Evolutionary conservation across 2,888 invertebrate genomes (phyloP).

Genomic region (Cosmia pyralina): DNA sequence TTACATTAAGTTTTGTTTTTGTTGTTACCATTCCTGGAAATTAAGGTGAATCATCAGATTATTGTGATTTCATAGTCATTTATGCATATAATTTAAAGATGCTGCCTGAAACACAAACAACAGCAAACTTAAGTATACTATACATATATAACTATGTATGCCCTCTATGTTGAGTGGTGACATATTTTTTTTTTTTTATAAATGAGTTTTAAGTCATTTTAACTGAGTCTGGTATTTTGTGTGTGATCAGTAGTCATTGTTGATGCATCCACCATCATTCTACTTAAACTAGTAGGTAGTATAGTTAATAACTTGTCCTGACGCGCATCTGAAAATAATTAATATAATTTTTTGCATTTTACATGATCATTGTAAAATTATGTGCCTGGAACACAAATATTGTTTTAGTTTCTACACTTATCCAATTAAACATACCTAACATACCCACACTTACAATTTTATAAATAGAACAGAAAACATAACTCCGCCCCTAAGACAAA

Average conservation of each 20-base stretch:
- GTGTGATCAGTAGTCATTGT: not conserved
- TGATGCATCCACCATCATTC: not conserved
- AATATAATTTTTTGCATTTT: not conserved
- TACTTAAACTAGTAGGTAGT: not conserved
- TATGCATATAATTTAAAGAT: not conserved
- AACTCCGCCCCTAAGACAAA: no score
- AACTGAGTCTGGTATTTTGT: not conserved
- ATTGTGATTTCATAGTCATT: no score
- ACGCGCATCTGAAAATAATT: not conserved
- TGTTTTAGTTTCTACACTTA: not conserved
- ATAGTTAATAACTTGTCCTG: not conserved
- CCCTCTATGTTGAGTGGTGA: not conserved
- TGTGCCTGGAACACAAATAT: not conserved
- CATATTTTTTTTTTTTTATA: not conserved
- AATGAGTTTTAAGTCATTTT: no score
- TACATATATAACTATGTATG: not conserved
- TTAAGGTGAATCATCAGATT: no score
- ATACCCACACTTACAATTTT: not conserved
- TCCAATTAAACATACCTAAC: not conserved
- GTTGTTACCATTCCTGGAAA: not conserved
- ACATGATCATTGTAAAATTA: not conserved
- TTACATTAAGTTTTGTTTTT: not conserved
- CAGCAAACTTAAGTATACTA: no score
- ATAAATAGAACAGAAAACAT: not conserved
- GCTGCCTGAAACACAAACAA: not conserved